These are phyloP conservation scores for Drosophila lacteicornis DNA, from an alignment of 1,140 invertebrate genomes.

Conservation along the genomic window DNA sequence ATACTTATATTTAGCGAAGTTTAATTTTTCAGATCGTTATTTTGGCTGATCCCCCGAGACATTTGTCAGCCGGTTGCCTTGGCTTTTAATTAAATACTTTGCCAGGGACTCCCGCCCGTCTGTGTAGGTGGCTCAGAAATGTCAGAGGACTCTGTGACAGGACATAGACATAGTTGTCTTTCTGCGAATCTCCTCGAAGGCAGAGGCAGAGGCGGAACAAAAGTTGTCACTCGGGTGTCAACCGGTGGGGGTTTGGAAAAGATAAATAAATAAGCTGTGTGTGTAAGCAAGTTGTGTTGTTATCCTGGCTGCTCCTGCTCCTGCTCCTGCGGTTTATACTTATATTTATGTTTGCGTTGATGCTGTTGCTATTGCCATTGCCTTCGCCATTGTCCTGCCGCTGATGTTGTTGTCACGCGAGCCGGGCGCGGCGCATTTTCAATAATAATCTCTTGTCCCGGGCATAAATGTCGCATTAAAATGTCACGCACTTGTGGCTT, in stretches of 20 bases:
- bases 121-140: slow-evolving; percentile 28
- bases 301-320: slow-evolving; percentile 17
- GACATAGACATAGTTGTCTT: slow-evolving; percentile 39
- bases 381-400: slow-evolving; percentile 31
- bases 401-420: slow-evolving; percentile 60
- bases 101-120: slow-evolving; percentile 4
- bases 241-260: slow-evolving; percentile 20
- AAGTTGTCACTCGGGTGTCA: slow-evolving; percentile 75
- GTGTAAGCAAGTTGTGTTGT: slow-evolving; percentile 54
- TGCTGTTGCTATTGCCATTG: slow-evolving; percentile 27
- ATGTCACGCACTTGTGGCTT: slow-evolving; percentile 82
- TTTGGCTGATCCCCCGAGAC: slow-evolving; percentile 9
- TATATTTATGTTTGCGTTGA: slow-evolving; percentile 42
- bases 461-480: slow-evolving; percentile 83
- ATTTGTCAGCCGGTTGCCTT: slow-evolving; percentile 23
- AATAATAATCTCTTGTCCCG: slow-evolving; percentile 81
- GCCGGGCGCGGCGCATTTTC: slow-evolving; percentile 66
- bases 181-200: not conserved
- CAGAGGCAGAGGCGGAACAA: slow-evolving; percentile 22
- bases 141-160: slow-evolving; percentile 34
- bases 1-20: not conserved
- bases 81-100: slow-evolving; percentile 50
- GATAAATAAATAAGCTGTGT: slow-evolving; percentile 77
- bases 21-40: slow-evolving; percentile 1
- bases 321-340: slow-evolving; percentile 15